Evolutionary conservation across 1,140 invertebrate species (phyloP), one percentile per base, ranked within the genome.

Genomic region (Sinonovacula constricta): DNA sequence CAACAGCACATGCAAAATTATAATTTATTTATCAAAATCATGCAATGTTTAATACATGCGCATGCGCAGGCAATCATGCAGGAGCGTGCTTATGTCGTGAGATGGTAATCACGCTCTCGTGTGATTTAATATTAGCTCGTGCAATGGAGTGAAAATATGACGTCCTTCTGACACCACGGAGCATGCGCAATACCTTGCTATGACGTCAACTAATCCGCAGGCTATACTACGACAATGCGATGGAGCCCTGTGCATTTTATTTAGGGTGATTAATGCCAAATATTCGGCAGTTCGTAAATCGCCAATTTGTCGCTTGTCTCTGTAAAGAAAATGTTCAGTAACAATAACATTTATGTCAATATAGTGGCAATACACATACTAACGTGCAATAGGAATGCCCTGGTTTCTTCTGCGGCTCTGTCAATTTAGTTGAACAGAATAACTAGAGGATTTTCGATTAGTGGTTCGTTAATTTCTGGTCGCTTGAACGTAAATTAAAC

Each of bases 161-260:
- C n/a, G n/a, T n/a, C n/a, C n/a, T n/a, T n/a, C n/a, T n/a, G n/a
- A n/a, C n/a, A n/a, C n/a, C n/a, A n/a, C n/a, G n/a, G n/a, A n/a
- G n/a, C n/a, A 45, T 45, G 36, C 49, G 49, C 49, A 28, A 33
- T 81, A 81, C 79, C 79, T 81, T 63, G 53, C 62, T 22, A 70
- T 36, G 24, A 81, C 72, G 39, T 81, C 79, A n/a, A 81, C 79
- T 15, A 81, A 34, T 2, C 79, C 79, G 60, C 79, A 81, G 59
- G 72, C 79, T 39, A 81, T 45, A 15, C 67, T 51, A 26, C 51
- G 49, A 66, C 79, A 81, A 49, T 68, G 72, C 36, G 66, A 62
- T 33, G 77, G 77, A 22, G 59, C 4, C 14, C 65, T 51, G 18
- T 51, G 33, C 62, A 76, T 54, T 76, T 65, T 66, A 63, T 76